Base-by-base conservation (phyloP, 2,888 invertebrate genomes). In the Dicyrtoma fusca region DNA sequence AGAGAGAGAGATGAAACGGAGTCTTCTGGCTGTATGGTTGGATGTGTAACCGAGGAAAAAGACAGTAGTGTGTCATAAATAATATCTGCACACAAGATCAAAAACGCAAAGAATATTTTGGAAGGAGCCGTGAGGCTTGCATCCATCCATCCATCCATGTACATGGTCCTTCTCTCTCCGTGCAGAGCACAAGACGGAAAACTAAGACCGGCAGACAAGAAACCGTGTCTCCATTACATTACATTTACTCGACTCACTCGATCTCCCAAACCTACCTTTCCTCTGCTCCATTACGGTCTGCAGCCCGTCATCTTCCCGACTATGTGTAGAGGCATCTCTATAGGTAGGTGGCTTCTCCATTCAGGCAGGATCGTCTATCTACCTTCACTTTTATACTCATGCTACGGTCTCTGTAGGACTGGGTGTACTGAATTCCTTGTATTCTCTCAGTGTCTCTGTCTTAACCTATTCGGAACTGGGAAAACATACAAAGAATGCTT, bases 51-150 rank as follows among this genome's bases (percentile, higher is more conserved):
- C 49, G 62, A 47, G 69, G 69, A 69, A 69, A 61, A 61, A 69
- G 66, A 68, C 74, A 74, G 74, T 73, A 71, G 73, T 75, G 73
- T 75, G 73, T 73, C 75, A 75, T 75, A 73, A 75, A 73, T 75
- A 73, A 75, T 75, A 75, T 73, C 71, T 73, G 69, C 55, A 66
- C 69, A 47, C 51, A 62, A 75, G 73, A 75, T 73, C 73, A 71
- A 75, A 73, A 75, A 66, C 49, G 57, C 47, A 68, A 71, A 74
- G 69, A 74, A 74, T 74, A 72, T 74, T 72, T 74, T 59, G 23
- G 69, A 53, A 64, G 71, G 4, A 42, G 25, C 66, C 53, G 25
- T 26, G 49, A 49, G 66, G 17, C 25, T 57, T 66, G 19, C 13
- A 25, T n/a, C 26, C 26, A 49, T 65, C 47, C 44, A 66, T 63